Percentiles rank a stretch among this genome's conserved stretches.
Evolutionary conservation across 2,113 vertebrate genomes (phyloP).

Genomic region (Arvicanthis niloticus): DNA sequence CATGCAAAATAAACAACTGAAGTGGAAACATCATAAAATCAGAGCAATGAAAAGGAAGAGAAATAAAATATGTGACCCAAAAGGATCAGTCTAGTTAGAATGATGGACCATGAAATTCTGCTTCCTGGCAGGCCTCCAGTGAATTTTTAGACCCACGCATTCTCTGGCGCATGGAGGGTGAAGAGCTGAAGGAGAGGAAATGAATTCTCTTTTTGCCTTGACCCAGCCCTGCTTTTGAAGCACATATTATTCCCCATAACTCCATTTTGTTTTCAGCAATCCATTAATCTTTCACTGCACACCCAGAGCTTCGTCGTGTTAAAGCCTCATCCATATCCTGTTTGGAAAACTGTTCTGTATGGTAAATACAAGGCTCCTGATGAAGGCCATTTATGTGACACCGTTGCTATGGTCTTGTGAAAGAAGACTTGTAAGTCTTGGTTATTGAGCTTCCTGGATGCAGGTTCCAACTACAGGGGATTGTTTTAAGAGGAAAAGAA

Average conservation of each 20-base stretch:
- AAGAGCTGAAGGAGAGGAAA: not conserved
- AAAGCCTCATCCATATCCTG: not conserved
- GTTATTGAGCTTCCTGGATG: not conserved
- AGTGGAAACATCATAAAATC: constrained; percentile 44
- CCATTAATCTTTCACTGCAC: not conserved
- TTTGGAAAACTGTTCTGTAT: not conserved
- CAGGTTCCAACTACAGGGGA: not conserved
- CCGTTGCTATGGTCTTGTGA: not conserved
- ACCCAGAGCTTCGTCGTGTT: not conserved
- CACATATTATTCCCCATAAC: not conserved
- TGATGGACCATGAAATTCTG: constrained; percentile 60
- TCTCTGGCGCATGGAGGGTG: not conserved
- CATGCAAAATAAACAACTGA: constrained; percentile 24
- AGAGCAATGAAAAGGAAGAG: not conserved
- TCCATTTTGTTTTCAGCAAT: not conserved
- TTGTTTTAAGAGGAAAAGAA: not conserved
- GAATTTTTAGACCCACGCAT: not conserved
- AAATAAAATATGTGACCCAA: constrained; percentile 32
- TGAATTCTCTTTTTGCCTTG: not conserved
- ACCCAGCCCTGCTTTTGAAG: not conserved
- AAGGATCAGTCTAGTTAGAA: not conserved
- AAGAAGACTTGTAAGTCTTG: not conserved
- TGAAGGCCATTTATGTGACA: not conserved
- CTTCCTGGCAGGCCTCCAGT: constrained; percentile 18
- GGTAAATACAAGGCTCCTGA: not conserved